Evolutionary conservation across 2,888 invertebrate genomes (phyloP), one percentile per base, ranked within the genome.

Genomic region (Drosophila mimetica): DNA sequence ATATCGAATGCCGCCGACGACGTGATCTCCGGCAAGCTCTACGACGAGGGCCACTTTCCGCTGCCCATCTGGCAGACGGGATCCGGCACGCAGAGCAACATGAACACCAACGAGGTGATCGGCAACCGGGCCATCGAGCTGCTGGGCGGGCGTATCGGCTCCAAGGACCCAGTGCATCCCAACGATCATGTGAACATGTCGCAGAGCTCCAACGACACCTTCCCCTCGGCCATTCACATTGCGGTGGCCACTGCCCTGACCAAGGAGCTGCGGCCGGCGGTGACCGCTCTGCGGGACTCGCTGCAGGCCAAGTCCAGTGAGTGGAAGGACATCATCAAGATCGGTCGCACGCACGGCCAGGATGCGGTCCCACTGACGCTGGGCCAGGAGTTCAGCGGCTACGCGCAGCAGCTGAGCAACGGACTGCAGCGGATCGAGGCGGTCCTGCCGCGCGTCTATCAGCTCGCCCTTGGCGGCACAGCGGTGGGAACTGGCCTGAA

Each of bases 151-250:
- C 13, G 16, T 0, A 16, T 46, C 13, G 46, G 46, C 16, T 3
- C 28, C 28, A 46, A 46, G 16, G 28, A 46, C 16, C 46, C 46
- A 6, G 28, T 46, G 16, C 46, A 46, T 18, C 46, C 46, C 28
- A 46, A 46, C 13, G 46, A 46, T 7, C 46, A 46, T 30, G 46
- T 46, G 28, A 46, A 46, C 46, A 46, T 13, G 28, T 46, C 46
- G 7, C 46, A 46, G 46, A 46, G 46, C 46, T 46, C 46, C 28
- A 46, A 46, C 46, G 46, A 46, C 28, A 30, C 46, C 46, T 46
- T 46, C 4, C 46, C 46, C 16, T 46, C 46, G 46, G 46, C 46
- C 28, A 46, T 46, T 18, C 46, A 46, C 46, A 46, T 46, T 46
- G 46, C 46, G 16, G 46, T 46, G 46, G 46, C 46, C 46, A 30